A percentile compares a stretch with the other conserved stretches of the same genome.
These are phyloP conservation scores for Paramormyrops kingsleyae DNA, from an alignment of 2,113 vertebrate genomes.

Conservation along the genomic window DNA sequence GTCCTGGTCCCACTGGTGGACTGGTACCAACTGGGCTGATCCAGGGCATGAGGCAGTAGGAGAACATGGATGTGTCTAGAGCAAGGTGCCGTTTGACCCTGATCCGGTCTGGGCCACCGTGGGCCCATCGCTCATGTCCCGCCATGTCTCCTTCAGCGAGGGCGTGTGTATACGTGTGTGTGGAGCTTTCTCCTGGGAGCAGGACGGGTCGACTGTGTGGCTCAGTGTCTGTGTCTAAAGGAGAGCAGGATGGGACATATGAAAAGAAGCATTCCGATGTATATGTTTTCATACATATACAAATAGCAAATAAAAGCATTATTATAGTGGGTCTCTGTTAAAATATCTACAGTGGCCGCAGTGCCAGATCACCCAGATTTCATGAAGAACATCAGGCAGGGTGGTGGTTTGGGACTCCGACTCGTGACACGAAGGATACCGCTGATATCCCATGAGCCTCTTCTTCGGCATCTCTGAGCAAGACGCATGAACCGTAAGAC, in stretches of 20 bases:
- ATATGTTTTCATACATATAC: neutral
- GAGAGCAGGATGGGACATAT: neutral
- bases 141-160: neutral
- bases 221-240: neutral
- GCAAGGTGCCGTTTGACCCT: constrained; percentile 47
- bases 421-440: neutral
- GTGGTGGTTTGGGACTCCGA: neutral
- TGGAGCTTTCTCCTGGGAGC: neutral
- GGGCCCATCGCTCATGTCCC: neutral
- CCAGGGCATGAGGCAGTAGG: constrained; percentile 16
- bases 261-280: neutral
- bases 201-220: neutral
- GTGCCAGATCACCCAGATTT: neutral
- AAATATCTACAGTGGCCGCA: neutral
- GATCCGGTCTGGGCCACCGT: constrained; percentile 10
- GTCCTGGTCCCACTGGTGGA: constrained; percentile 50
- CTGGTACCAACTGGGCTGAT: constrained; percentile 36
- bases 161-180: neutral
- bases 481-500: neutral
- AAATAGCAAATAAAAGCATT: neutral
- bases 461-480: neutral
- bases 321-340: neutral
- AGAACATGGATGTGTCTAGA: constrained; percentile 53
- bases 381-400: neutral
- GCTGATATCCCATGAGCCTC: neutral